These are phyloP conservation scores for Porphyrio hochstetteri DNA, from an alignment of 2,113 vertebrate genomes.

Conservation along the genomic window DNA sequence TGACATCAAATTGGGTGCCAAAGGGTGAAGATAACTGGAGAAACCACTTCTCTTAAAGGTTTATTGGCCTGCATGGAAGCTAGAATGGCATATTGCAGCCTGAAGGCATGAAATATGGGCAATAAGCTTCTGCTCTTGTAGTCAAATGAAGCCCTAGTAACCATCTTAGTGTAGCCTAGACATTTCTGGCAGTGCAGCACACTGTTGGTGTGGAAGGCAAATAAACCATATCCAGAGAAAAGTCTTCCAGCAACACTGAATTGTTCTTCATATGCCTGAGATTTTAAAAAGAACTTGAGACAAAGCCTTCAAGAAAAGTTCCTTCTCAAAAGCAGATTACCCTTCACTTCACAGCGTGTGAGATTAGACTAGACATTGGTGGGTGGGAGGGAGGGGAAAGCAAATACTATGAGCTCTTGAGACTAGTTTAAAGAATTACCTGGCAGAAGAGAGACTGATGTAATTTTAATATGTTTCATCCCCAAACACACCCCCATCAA, in stretches of 20 bases:
- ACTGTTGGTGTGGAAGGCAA: background rate
- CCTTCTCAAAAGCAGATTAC: background rate
- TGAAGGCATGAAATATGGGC: background rate
- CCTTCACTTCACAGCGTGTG: background rate
- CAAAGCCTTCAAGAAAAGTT: background rate
- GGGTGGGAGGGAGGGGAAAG: fast-evolving
- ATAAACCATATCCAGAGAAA: background rate
- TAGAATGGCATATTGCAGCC: background rate
- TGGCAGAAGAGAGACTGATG: background rate
- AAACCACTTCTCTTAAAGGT: background rate
- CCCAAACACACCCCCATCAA: background rate
- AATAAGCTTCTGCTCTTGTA: background rate
- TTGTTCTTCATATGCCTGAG: background rate
- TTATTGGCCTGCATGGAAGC: background rate
- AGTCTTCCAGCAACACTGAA: background rate
- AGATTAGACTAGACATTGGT: background rate
- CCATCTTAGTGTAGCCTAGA: background rate
- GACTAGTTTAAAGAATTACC: background rate
- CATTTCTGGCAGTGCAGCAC: background rate
- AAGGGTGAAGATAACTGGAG: background rate
- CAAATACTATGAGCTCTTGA: background rate
- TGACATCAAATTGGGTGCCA: background rate
- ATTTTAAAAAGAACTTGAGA: background rate
- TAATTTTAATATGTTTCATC: background rate
- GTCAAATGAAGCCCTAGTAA: background rate